Percentiles rank a stretch among this genome's conserved stretches.
These are phyloP conservation scores for Heliconius nattereri DNA, from an alignment of 1,140 invertebrate species.

Conservation along the genomic window DNA sequence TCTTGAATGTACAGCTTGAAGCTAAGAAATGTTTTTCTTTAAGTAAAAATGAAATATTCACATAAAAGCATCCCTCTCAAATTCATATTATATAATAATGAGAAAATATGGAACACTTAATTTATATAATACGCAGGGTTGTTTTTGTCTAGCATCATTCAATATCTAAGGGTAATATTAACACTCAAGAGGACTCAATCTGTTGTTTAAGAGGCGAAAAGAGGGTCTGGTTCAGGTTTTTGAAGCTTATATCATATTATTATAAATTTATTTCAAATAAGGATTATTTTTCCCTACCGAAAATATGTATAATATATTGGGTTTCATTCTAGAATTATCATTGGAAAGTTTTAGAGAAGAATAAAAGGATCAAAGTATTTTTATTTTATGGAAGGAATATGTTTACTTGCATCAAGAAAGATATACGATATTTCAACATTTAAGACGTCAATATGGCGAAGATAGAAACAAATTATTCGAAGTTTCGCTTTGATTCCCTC, in stretches of 20 bases:
- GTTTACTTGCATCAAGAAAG: background rate
- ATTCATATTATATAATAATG: background rate
- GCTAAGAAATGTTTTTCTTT: background rate
- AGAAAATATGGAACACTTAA: background rate
- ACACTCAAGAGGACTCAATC: slow-evolving; percentile 7
- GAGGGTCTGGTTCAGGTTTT: slow-evolving; percentile 6
- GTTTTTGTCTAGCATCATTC: slow-evolving; percentile 10
- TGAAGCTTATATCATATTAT: background rate
- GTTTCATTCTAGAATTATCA: background rate
- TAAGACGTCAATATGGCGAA: background rate
- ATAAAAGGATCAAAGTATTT: too few relatives aligned
- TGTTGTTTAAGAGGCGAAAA: slow-evolving; percentile 10
- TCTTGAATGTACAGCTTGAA: too few relatives aligned
- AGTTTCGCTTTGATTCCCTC: slow-evolving; percentile 5
- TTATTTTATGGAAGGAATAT: background rate
- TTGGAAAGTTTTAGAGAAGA: background rate
- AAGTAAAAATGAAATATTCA: background rate
- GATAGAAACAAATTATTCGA: slow-evolving; percentile 2
- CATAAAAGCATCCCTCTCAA: background rate
- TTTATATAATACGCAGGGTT: slow-evolving; percentile 4
- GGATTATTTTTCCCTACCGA: background rate
- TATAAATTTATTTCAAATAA: background rate
- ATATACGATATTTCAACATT: background rate
- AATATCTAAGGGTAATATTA: slow-evolving; percentile 11
- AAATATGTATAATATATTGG: background rate